Conservation (phyloP, 2,113 vertebrate species). For the Odontophorus gujanensis region DNA sequence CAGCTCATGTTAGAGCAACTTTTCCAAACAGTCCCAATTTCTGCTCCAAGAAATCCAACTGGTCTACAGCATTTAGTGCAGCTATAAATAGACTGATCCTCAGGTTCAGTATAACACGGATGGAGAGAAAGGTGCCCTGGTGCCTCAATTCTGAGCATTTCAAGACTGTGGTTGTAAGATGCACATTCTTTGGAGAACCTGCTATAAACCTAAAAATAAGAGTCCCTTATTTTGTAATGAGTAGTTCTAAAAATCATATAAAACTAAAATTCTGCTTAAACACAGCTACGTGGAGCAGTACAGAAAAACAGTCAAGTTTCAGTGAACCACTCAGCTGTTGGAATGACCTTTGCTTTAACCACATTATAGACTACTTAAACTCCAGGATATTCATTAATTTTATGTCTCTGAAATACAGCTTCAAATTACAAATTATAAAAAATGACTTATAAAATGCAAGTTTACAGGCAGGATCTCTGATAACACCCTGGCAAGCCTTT, state of each 20-base stretch:
- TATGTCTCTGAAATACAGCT: neutral
- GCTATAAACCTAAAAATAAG: neutral
- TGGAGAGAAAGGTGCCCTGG: neutral
- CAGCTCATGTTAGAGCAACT: neutral
- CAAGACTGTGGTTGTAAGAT: neutral
- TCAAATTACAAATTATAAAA: neutral
- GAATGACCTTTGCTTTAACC: neutral
- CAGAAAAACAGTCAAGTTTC: neutral
- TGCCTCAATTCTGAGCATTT: neutral
- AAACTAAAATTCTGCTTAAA: neutral
- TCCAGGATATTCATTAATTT: neutral
- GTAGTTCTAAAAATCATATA: neutral
- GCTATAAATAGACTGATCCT: conserved; percentile 3
- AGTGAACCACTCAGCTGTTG: neutral
- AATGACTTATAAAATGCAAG: neutral
- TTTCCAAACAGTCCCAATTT: neutral
- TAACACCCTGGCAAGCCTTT: neutral
- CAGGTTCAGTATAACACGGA: neutral
- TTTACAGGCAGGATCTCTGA: neutral
- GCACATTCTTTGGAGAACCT: neutral
- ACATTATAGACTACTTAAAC: neutral
- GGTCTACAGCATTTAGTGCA: neutral
- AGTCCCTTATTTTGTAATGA: neutral
- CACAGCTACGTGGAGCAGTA: fast-evolving
- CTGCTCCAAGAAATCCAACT: conserved; percentile 24